These are phyloP conservation scores for Montipora foliosa DNA, from an alignment of 64 coral and sea anemone species.

Conservation along the genomic window DNA sequence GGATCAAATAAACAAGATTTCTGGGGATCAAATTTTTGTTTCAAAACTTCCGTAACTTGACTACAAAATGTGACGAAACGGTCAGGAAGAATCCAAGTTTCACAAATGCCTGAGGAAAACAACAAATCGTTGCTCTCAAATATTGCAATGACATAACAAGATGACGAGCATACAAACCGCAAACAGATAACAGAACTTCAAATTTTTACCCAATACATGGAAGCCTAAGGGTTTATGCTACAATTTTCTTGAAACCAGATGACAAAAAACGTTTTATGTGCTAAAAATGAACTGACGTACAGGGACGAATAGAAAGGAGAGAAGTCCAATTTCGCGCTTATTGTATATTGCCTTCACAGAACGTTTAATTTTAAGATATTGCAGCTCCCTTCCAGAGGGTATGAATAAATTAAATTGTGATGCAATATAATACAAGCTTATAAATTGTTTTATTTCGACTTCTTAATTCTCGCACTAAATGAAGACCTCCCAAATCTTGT, in stretches of 20 bases:
- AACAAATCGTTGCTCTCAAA: neutral
- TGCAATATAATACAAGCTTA: no score
- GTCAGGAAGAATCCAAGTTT: neutral
- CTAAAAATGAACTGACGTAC: neutral
- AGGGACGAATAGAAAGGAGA: no score
- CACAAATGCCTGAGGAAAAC: neutral
- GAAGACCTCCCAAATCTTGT: no score
- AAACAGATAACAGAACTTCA: neutral
- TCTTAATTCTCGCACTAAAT: no score
- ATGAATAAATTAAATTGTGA: no score
- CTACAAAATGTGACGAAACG: neutral
- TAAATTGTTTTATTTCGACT: no score
- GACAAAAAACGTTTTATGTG: neutral
- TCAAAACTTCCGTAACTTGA: neutral
- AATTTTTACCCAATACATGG: neutral
- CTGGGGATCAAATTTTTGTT: neutral
- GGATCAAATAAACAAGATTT: no score
- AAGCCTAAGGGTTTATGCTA: no score
- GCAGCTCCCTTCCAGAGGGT: no score
- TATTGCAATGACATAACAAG: neutral
- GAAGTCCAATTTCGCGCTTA: no score
- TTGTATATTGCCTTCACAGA: no score
- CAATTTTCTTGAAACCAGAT: neutral
- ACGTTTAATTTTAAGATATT: no score
- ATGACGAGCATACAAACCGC: neutral